Base-by-base conservation (phyloP, 2,113 vertebrate species). In the Dipodomys stephensi region DNA sequence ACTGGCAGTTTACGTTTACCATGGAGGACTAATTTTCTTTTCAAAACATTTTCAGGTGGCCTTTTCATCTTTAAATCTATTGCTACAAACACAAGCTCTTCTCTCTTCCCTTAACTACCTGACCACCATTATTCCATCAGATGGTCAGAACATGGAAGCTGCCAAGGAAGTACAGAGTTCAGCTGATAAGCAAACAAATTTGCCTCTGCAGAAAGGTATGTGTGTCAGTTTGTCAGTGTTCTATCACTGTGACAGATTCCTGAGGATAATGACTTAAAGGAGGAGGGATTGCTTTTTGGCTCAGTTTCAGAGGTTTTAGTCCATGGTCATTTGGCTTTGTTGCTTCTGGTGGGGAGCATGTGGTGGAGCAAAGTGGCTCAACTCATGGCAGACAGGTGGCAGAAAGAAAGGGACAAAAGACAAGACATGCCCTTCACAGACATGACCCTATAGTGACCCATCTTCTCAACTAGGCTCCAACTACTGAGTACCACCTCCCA, bases 21-120 rank as follows among this genome's bases (percentile, higher is more conserved):
- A 65, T 23, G 7, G 46, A 87, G 49, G 84, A 79, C 35, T 95
- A 27, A 95, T 91, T 92, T 90, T 88, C 35, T 93, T 57, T 90
- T 80, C 25, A 22, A 92, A 93, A 95, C 80, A 83, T 92, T 78
- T 78, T 94, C 97, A 99, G 99, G 99, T 99, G 92, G 97, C 98
- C 53, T 99, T 99, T 97, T 99, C 99, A 13, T 99, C 99, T 1
- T 94, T 99, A 95, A 98, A 99, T 89, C 97, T 99, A 72, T 97
- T 99, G 25, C 97, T 99, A 19, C 99, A 99, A 95, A 99, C 99
- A 49, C 98, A 99, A 96, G 99, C 99, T 44, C 98, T 99, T 67
- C 97, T 99, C 81, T 99, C 99, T 46, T 98, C 99, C 95, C 97
- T 99, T 88, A 99, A 97, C 95, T 99, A 98, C 95, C 95, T 99